Evolutionary conservation across 2,888 invertebrate genomes (phyloP).

Genomic region (Anarsia innoxiella): DNA sequence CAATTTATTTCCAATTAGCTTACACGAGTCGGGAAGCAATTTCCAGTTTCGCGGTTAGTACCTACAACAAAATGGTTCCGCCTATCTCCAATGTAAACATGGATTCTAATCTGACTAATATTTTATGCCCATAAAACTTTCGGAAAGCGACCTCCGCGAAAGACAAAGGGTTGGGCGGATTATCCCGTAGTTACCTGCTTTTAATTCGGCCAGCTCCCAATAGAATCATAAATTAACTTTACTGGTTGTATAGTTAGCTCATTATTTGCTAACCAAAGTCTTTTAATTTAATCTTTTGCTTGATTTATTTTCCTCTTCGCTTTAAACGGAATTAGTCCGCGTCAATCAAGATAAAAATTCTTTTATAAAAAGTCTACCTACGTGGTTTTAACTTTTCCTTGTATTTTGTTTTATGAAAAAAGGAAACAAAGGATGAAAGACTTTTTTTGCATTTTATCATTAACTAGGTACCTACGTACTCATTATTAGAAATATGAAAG

Average conservation of each 20-base stretch:
- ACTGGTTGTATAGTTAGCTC: conserved; percentile 28
- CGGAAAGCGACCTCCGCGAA: conserved; percentile 29
- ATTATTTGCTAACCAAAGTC: conserved; percentile 23
- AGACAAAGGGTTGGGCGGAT: conserved; percentile 38
- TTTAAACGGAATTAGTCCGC: no score
- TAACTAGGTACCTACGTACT: no score
- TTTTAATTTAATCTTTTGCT: conserved; percentile 17
- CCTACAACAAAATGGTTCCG: neutral
- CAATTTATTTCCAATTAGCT: conserved; percentile 6
- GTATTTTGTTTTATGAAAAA: no score
- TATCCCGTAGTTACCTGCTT: conserved; percentile 40
- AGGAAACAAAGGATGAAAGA: no score
- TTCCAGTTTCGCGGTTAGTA: neutral
- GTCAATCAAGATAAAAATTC: no score
- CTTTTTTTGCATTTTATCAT: no score
- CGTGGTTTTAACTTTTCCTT: no score
- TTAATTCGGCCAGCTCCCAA: conserved; percentile 38
- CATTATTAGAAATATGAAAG: no score
- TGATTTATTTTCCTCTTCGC: conserved; percentile 17
- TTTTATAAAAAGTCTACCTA: conserved; percentile 1
- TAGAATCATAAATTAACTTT: conserved; percentile 43
- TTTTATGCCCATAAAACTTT: conserved; percentile 40
- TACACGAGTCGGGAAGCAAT: neutral
- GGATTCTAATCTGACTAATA: conserved; percentile 30
- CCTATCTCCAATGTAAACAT: conserved; percentile 12